Evolutionary conservation across 2,113 vertebrate species (phyloP), one percentile per base, ranked within the genome.

Genomic region (Phasianus colchicus): DNA sequence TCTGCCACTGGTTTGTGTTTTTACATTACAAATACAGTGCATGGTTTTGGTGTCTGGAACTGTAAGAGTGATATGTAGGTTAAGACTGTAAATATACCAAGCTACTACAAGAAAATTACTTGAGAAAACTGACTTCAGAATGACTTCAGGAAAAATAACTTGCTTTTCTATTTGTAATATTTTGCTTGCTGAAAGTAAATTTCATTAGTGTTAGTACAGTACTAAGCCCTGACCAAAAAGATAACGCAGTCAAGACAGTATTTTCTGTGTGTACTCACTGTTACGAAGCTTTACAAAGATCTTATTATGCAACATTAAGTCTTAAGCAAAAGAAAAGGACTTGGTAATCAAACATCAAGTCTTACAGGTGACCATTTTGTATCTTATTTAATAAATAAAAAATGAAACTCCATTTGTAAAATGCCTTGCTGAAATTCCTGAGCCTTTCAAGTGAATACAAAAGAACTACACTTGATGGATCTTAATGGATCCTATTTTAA

Each of bases 81-180:
- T 64, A 30, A 86, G 60, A 58, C 75, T 92, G 89, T 86, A 92
- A 89, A 78, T 12, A 69, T 7, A 89, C 34, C 65, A 71, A 91
- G 52, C 47, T 91, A 45, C 74, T 92, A 83, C 75, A 57, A 76
- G 86, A 84, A 89, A 94, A 77, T 32, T 65, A 66, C 76, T 90
- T 84, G 86, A 83, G 52, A 93, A 94, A 90, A 81, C 85, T 91
- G 61, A 72, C 73, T 91, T 81, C 72, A 81, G 83, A 86, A 88
- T 71, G 69, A 92, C 30, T 88, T 83, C 2, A 88, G 86, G 80
- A 83, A 95, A 95, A 93, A 64, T n/a, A 69, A 88, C 86, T 91
- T 77, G 47, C 60, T 83, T 88, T 95, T 82, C 78, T 40, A 75
- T 81, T 92, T 84, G 65, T 88, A 90, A 58, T 85, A 74, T 71